These are phyloP conservation scores for Pollenia angustigena DNA, from an alignment of 2,888 invertebrate species.

Conservation along the genomic window DNA sequence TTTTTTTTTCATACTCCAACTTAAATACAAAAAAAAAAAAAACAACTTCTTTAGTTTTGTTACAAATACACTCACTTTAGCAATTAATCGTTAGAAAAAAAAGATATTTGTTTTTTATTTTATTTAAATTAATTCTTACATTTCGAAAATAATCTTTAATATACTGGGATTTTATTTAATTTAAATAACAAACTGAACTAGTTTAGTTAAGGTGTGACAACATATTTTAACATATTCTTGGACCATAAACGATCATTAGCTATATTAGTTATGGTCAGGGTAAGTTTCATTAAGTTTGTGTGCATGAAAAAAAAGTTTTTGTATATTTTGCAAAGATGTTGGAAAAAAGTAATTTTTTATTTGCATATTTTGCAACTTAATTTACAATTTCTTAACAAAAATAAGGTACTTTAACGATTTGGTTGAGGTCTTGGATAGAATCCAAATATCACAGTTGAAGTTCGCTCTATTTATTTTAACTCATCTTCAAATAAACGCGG, in stretches of 20 bases:
- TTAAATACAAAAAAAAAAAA: constrained; percentile 20
- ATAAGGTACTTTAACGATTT: too few species aligned
- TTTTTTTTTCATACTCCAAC: constrained; percentile 15
- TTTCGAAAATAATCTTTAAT: constrained; percentile 42
- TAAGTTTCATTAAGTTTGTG: too few species aligned
- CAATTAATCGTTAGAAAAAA: constrained; percentile 47
- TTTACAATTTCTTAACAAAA: too few species aligned
- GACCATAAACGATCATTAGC: constrained; percentile 14
- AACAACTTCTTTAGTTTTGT: constrained; percentile 51
- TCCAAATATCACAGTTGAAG: too few species aligned
- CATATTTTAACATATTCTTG: constrained; percentile 28
- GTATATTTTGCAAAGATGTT: too few species aligned
- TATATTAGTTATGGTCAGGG: too few species aligned
- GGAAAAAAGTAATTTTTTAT: too few species aligned
- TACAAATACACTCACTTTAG: constrained; percentile 53
- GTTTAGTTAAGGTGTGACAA: constrained; percentile 56
- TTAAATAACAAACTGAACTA: constrained; percentile 16
- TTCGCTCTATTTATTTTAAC: too few species aligned
- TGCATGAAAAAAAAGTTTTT: too few species aligned
- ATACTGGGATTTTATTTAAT: constrained; percentile 30
- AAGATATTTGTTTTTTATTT: constrained; percentile 28
- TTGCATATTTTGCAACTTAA: too few species aligned
- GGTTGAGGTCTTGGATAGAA: too few species aligned
- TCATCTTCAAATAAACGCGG: too few species aligned
- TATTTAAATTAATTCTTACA: constrained; percentile 60